Base-by-base conservation (phyloP, 2,888 invertebrate genomes). In the Drosophila tanythrix region DNA sequence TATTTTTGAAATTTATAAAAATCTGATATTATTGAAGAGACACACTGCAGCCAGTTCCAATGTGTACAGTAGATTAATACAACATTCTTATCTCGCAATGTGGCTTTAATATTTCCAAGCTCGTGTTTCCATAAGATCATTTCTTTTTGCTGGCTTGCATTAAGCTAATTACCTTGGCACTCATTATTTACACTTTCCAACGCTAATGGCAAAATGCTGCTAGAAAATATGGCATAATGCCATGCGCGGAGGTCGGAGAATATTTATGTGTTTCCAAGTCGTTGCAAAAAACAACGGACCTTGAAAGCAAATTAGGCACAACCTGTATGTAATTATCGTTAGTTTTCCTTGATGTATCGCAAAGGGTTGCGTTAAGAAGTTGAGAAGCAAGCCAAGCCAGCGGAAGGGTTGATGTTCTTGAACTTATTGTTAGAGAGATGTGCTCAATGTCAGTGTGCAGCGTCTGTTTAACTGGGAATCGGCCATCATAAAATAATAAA, bases 241-340 rank as follows among this genome's bases (percentile, higher is more conserved):
- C 33, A 10, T 63, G 35, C 21, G 40, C 13, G 21, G 38, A 15
- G 48, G 68, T 48, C 35, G 51, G 57, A 51, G 56, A 70, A 83
- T 81, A 83, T 89, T 82, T 73, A 79, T 69, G 79, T 73, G 86
- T 85, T 83, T 81, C 73, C 83, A 73, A 80, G 79, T 77, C 81
- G 70, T 76, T 76, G 74, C 81, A 70, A 77, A 80, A 67, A 86
- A 85, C 85, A 84, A 59, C 76, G 81, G 82, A 89, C 85, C 85
- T 86, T 86, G 85, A 86, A 86, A 74, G 73, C 70, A 86, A 86
- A 86, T 86, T 85, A 81, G 79, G 90, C 85, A 84, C 74, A 86
- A 90, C 85, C 84, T 86, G 90, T 88, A 68, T 68, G 76, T 88
- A 89, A 90, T 86, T 90, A 86, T 90, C 90, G 79, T 86, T 86